Evolutionary conservation across 2,888 invertebrate species (phyloP), one percentile per base, ranked within the genome.

Genomic region (Smittia aterrima): DNA sequence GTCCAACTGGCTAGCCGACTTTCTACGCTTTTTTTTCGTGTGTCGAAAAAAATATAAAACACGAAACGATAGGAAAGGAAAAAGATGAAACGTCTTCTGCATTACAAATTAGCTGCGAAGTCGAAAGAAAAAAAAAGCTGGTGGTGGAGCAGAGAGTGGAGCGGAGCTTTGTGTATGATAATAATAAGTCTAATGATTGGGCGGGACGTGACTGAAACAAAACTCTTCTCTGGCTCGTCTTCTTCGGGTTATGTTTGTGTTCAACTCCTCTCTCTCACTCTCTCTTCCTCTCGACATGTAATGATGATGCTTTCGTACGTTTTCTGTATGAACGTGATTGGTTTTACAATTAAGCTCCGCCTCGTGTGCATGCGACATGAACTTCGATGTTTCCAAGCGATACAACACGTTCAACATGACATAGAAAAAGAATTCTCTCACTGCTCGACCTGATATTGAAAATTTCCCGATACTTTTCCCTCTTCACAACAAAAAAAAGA

Each of bases 381-480:
- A n/a, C 20, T 53, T n/a, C 16, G 20, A 18, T n/a, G 16, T 20
- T 53, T 53, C 9, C 53, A 9, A 32, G 32, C 32, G 32, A 32
- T 32, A 32, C 32, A 32, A 32, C 20, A 32, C 62, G 72, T 54
- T 54, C 38, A 27, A 72, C 72, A 72, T 71, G 53, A 25, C n/a
- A n/a, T n/a, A n/a, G n/a, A 32, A 9, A 32, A 32, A 32, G 32
- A 6, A 9, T 16, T 53, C 20, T 53, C 54, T 6, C n/a, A 53
- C 54, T 4, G 7, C n/a, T n/a, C 25, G 74, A 76, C 76, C 76
- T 76, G 76, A 75, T 76, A 76, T 76, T 71, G 76, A 77, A 77
- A 77, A 77, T 77, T 77, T 77, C 78, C 78, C 77, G n/a, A n/a
- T n/a, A n/a, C n/a, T n/a, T n/a, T 32, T 32, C 9, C 32, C 9